phyloP scores from a whole-genome alignment of 2,113 vertebrate species.

The Alces alces region DNA sequence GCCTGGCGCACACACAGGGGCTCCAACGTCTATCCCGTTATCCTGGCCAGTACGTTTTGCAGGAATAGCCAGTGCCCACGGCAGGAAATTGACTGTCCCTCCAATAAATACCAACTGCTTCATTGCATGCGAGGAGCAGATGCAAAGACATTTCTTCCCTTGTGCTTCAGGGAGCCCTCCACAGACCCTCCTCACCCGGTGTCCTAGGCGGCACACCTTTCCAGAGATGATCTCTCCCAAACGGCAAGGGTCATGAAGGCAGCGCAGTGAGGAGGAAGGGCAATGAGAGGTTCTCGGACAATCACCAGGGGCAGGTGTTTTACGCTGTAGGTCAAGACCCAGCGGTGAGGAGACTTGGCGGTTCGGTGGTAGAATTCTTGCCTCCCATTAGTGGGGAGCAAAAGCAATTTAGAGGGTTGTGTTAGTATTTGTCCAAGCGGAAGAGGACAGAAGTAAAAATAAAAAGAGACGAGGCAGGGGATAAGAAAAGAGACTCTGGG shows the following conservation, averaged over 20 bases:
- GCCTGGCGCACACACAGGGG: too few species aligned
- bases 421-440: background rate
- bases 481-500: background rate
- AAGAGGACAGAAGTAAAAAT: background rate
- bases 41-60: background rate
- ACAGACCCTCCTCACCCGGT: background rate
- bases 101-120: background rate
- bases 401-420: background rate
- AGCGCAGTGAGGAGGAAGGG: background rate
- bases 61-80: background rate
- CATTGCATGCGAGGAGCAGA: background rate
- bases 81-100: background rate
- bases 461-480: background rate
- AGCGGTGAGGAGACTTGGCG: background rate
- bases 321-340: background rate
- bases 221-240: background rate
- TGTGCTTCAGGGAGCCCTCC: background rate
- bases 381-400: background rate
- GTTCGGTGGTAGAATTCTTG: background rate
- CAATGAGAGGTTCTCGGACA: background rate
- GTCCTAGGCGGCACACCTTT: background rate
- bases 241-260: background rate
- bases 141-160: background rate
- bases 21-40: rapidly evolving
- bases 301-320: background rate